A percentile compares a stretch with the other conserved stretches of the same genome.
These are phyloP conservation scores for Nysson spinosus DNA, from an alignment of 2,888 invertebrate species.

Conservation along the genomic window DNA sequence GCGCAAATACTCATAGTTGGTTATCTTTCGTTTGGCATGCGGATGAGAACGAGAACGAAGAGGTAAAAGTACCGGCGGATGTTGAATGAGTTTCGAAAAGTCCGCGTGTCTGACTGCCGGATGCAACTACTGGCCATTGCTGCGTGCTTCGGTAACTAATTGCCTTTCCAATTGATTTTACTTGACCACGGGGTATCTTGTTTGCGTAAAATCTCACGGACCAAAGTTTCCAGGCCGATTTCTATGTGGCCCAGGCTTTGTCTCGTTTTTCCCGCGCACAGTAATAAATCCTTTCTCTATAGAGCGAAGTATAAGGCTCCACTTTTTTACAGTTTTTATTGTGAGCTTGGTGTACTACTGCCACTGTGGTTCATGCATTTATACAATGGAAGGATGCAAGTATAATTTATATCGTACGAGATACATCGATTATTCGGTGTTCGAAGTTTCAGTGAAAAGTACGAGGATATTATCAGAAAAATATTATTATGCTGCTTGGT, in stretches of 20 bases:
- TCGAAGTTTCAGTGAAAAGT: no score
- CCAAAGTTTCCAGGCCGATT: conserved; percentile 32
- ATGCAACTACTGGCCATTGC: conserved; percentile 42
- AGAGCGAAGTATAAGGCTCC: conserved; percentile 10
- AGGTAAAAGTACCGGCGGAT: conserved; percentile 41
- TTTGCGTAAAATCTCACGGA: conserved; percentile 27
- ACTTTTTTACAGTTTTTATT: conserved; percentile 27
- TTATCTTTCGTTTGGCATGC: not conserved
- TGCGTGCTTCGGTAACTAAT: conserved; percentile 57
- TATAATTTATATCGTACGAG: conserved; percentile 16
- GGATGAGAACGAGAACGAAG: not conserved
- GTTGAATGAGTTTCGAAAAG: conserved; percentile 58
- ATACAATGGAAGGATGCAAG: conserved; percentile 1
- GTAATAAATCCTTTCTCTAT: conserved; percentile 44
- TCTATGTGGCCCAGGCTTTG: conserved; percentile 26
- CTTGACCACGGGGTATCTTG: conserved; percentile 33
- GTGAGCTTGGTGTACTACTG: no score
- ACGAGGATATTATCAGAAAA: no score
- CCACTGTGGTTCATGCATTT: conserved; percentile 13
- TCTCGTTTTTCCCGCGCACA: not conserved
- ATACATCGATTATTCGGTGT: no score
- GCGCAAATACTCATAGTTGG: conserved; percentile 35
- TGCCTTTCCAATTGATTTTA: conserved; percentile 52
- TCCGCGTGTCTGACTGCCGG: conserved; percentile 55
- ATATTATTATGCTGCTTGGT: no score